phyloP scores from a whole-genome alignment of 2,888 invertebrate genomes.

The Lordiphosa andalusiaca region DNA sequence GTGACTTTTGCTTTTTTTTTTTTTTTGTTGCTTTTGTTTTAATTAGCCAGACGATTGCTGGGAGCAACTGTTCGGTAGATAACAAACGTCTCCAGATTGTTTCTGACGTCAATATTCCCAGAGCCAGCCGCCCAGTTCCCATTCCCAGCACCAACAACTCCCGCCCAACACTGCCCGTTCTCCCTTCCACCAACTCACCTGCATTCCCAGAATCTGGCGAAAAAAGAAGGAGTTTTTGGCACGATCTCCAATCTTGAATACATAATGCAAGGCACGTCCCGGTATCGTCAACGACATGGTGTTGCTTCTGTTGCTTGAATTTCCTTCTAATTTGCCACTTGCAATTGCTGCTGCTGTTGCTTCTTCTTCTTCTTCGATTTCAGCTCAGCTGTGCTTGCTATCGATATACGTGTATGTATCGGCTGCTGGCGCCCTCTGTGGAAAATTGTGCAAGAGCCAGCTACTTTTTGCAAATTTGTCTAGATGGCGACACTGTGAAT shows the following conservation, averaged over 20 bases:
- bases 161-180: background rate
- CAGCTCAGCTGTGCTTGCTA: too few relatives aligned
- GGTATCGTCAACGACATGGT: conserved; percentile 72
- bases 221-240: conserved; percentile 93
- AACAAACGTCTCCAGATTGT: background rate
- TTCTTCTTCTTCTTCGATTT: too few relatives aligned
- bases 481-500: too few relatives aligned
- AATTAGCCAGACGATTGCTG: conserved; percentile 21
- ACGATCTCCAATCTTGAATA: conserved; percentile 96
- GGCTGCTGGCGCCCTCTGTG: too few relatives aligned
- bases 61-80: conserved; percentile 13
- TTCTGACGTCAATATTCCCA: too few relatives aligned
- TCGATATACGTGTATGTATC: too few relatives aligned
- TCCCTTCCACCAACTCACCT: conserved; percentile 83
- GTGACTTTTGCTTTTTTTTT: too few relatives aligned
- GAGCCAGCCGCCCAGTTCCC: background rate
- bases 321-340: too few relatives aligned
- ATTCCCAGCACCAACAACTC: background rate
- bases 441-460: too few relatives aligned
- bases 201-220: conserved; percentile 95
- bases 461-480: too few relatives aligned
- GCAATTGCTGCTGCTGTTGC: too few relatives aligned
- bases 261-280: conserved; percentile 95
- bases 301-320: background rate
- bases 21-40: too few relatives aligned